phyloP scores from a whole-genome alignment of 2,888 invertebrate genomes.

The Synanthedon andrenaeformis region DNA sequence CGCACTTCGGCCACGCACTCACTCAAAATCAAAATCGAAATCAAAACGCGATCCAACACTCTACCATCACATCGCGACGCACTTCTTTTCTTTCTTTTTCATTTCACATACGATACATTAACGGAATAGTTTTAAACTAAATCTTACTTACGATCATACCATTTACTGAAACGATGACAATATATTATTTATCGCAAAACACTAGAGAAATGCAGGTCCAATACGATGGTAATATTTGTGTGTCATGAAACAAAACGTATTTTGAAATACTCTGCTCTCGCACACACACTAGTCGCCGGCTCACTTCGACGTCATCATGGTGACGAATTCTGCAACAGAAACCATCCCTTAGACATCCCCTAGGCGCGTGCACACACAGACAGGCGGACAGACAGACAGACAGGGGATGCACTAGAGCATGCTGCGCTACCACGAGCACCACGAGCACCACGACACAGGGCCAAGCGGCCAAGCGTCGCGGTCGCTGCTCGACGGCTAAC shows the following conservation, averaged over 20 bases:
- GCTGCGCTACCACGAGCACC: slow-evolving; percentile 58
- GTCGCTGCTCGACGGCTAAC: slow-evolving; percentile 30
- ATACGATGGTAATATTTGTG: slow-evolving; percentile 72
- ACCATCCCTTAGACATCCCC: too few relatives aligned
- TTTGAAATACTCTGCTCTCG: slow-evolving; percentile 73
- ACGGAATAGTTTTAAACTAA: slow-evolving; percentile 70
- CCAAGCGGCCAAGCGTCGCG: slow-evolving; percentile 14
- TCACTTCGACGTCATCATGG: slow-evolving; percentile 99
- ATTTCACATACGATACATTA: slow-evolving; percentile 54
- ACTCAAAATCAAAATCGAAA: slow-evolving; percentile 37
- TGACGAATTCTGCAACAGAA: slow-evolving; percentile 92
- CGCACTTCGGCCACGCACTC: slow-evolving; percentile 19
- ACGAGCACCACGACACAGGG: too few relatives aligned
- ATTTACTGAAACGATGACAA: slow-evolving; percentile 68
- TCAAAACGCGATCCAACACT: slow-evolving; percentile 42
- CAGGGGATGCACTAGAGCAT: slow-evolving; percentile 33
- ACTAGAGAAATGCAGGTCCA: slow-evolving; percentile 73
- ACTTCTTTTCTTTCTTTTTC: slow-evolving; percentile 55
- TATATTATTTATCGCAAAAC: slow-evolving; percentile 69
- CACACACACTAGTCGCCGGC: slow-evolving; percentile 77
- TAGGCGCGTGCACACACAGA: too few relatives aligned
- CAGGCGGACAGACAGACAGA: slow-evolving; percentile 48
- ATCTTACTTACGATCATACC: slow-evolving; percentile 36
- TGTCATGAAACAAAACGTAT: slow-evolving; percentile 74
- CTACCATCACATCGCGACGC: slow-evolving; percentile 58